These are phyloP conservation scores for Nezara viridula DNA, from an alignment of 2,888 invertebrate species.

Conservation along the genomic window DNA sequence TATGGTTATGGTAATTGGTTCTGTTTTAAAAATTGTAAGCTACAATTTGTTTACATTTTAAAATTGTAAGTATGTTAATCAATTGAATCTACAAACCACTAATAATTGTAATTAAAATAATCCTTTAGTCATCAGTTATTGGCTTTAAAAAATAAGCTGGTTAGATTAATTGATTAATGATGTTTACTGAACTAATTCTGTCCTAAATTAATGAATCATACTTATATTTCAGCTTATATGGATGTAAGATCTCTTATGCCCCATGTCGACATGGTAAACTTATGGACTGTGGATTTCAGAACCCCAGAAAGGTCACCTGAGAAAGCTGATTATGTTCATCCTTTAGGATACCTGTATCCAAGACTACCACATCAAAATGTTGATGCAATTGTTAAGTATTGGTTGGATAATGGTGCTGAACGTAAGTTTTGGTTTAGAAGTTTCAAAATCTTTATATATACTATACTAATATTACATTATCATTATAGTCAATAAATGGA, in stretches of 20 bases:
- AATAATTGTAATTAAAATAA: too few relatives aligned
- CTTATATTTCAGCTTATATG: slow-evolving; percentile 78
- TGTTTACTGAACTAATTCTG: neutral
- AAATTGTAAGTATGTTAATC: too few relatives aligned
- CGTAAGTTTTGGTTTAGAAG: slow-evolving; percentile 47
- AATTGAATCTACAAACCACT: too few relatives aligned
- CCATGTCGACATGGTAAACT: slow-evolving; percentile 83
- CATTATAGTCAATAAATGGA: too few relatives aligned
- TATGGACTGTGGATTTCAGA: slow-evolving; percentile 84
- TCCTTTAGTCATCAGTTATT: too few relatives aligned
- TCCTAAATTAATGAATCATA: neutral
- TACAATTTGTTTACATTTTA: too few relatives aligned
- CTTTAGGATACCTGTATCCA: slow-evolving; percentile 81
- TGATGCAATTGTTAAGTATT: slow-evolving; percentile 76
- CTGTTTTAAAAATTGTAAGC: too few relatives aligned
- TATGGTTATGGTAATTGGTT: neutral
- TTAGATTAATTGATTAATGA: too few relatives aligned
- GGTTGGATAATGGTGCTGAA: slow-evolving; percentile 74
- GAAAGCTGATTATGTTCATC: slow-evolving; percentile 83
- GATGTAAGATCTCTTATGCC: slow-evolving; percentile 82
- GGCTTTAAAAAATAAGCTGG: too few relatives aligned
- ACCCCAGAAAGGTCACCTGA: slow-evolving; percentile 82
- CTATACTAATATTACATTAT: neutral
- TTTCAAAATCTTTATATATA: neutral
- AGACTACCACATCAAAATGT: slow-evolving; percentile 79